These are phyloP conservation scores for Hydroisotoma schaefferi DNA, from an alignment of 2,888 invertebrate genomes.

Conservation along the genomic window DNA sequence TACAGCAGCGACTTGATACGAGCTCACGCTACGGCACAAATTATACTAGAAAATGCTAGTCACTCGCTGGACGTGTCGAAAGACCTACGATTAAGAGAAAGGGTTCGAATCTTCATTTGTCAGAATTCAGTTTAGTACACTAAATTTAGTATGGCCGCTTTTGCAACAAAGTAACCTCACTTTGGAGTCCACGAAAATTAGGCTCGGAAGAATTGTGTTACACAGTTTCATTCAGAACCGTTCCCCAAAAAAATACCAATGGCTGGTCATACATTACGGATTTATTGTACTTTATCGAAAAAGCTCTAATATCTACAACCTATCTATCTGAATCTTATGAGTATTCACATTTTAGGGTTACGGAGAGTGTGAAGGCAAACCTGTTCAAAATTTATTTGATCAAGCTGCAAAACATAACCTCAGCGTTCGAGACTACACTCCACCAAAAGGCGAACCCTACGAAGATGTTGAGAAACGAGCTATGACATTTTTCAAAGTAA, in stretches of 20 bases:
- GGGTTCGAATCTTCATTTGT: no score
- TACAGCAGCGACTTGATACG: constrained; percentile 37
- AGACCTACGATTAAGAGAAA: constrained; percentile 39
- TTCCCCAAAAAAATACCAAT: neutral
- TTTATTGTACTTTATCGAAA: neutral
- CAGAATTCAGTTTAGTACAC: no score
- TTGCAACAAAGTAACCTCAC: no score
- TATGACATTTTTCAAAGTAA: constrained; percentile 29
- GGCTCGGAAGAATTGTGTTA: no score
- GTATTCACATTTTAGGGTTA: constrained; percentile 24
- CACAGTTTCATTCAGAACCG: neutral
- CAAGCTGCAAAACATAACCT: constrained; percentile 31
- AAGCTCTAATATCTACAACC: neutral
- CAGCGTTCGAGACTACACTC: constrained; percentile 26
- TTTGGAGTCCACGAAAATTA: no score
- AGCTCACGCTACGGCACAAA: constrained; percentile 35
- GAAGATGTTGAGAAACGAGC: constrained; percentile 23
- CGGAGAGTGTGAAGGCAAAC: constrained; percentile 42
- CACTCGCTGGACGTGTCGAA: constrained; percentile 17
- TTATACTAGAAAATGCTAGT: constrained; percentile 27
- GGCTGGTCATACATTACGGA: neutral
- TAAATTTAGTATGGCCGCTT: no score
- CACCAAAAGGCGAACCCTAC: constrained; percentile 35
- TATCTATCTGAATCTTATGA: neutral
- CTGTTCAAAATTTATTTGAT: constrained; percentile 25